Evolutionary conservation across 2,797 vertebrate species (phyloP), one percentile per base, ranked within the genome.

Genomic region (Toxotes lorentzi): DNA sequence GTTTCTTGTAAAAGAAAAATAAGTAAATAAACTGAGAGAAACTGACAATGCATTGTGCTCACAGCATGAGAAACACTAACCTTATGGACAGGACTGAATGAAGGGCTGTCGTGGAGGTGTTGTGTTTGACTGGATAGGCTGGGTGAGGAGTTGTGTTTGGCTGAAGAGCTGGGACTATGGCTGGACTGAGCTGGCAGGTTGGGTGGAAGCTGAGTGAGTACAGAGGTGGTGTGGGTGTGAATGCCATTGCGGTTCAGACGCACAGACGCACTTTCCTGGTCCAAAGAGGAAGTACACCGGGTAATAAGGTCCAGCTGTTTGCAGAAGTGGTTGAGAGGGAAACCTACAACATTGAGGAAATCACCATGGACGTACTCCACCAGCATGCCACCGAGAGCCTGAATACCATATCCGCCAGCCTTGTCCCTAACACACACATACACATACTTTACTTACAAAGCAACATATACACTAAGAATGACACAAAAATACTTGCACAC

Each of bases 241-340:
- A 27, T 17, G 50, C 43, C 17, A 1, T 27, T 83, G 63, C 41
- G 4, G 23, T 38, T 81, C 61, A 27, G 32, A 50, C 16, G 8
- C 8, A 11, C 56, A 8, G 80, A 60, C 0, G 3, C 5, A 5
- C 8, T 76, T 54, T 85, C 79, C 21, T 54, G 24, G 1, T 57
- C 59, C 2, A 30, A 32, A n/a, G 51, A 80, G 32, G 86, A 83
- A 7, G 86, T 65, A 30, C 32, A 51, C 1, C 5, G 58, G 76
- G 93, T 95, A 60, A 99, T 92, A 45, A 92, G 68, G 7, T 92
- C 94, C 54, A 99, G 89, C 73, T 96, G 91, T 93, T 96, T 98
- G 94, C 97, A 99, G 89, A 99, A 99, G 89, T 87, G 98, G 93
- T 99, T 98, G 45, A 99, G 95, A 1, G 98, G 98, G 82, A 99